Percentiles rank a stretch among this genome's conserved stretches.
Conservation (phyloP, 1,140 invertebrate species). For the Homalodisca vitripennis region DNA sequence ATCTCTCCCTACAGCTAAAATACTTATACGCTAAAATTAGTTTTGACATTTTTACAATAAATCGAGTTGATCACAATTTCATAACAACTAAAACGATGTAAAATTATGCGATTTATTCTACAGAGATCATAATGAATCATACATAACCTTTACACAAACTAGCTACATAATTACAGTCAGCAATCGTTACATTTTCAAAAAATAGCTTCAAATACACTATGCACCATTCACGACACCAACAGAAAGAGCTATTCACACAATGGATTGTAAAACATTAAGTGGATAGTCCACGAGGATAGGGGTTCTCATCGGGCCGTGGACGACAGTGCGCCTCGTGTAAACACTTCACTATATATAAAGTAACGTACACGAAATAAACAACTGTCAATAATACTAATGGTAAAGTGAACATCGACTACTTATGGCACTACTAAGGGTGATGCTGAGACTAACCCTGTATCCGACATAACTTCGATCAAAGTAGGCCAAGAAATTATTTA, state of each 20-base stretch:
- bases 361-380: conserved; percentile 1
- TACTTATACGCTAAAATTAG: background rate
- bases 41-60: conserved; percentile 26
- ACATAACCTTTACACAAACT: conserved; percentile 14
- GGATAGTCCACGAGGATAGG: background rate
- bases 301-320: too few species aligned
- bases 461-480: conserved; percentile 11
- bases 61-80: conserved; percentile 18
- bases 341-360: background rate
- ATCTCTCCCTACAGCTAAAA: background rate
- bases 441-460: conserved; percentile 14
- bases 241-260: conserved; percentile 6
- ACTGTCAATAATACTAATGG: background rate
- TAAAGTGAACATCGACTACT: conserved; percentile 7
- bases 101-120: background rate
- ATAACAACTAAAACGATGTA: conserved; percentile 15
- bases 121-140: conserved; percentile 17
- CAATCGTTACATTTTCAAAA: conserved; percentile 1
- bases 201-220: conserved; percentile 26
- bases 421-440: conserved; percentile 10
- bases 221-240: background rate
- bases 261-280: conserved; percentile 2
- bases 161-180: conserved; percentile 10
- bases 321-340: too few species aligned
- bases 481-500: too few species aligned